These are phyloP conservation scores for Meriones unguiculatus DNA, from an alignment of 2,113 vertebrate genomes.

Conservation along the genomic window DNA sequence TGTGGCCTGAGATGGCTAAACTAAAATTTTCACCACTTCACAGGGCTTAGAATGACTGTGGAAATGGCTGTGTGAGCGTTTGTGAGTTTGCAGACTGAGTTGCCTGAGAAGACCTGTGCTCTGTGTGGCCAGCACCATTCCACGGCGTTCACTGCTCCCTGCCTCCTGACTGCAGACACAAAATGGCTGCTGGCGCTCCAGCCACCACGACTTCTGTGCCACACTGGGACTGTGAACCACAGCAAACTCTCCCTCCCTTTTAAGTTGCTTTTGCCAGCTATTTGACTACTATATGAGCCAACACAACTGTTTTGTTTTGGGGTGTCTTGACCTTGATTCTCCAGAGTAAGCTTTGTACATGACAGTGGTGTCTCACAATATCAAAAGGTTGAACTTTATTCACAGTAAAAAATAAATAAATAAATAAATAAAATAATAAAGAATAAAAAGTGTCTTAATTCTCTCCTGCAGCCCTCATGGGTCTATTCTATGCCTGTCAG, in stretches of 20 bases:
- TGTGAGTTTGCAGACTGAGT: background rate
- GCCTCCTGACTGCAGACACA: background rate
- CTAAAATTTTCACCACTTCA: background rate
- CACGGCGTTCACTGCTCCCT: background rate
- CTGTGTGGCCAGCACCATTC: background rate
- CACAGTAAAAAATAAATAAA: background rate
- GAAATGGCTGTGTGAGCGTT: background rate
- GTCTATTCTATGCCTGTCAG: background rate
- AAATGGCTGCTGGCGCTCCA: background rate
- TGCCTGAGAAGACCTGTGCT: no score
- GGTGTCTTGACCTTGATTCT: background rate
- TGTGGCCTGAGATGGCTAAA: background rate
- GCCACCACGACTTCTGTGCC: no score
- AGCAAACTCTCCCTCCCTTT: background rate
- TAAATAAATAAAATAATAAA: background rate
- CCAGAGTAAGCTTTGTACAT: background rate
- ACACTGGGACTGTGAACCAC: background rate
- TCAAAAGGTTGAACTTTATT: background rate
- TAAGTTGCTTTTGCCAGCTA: background rate
- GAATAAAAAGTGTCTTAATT: background rate
- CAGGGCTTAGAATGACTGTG: background rate
- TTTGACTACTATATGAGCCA: background rate
- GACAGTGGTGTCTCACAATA: no score
- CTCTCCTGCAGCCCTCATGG: background rate
- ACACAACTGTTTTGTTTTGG: background rate